phyloP scores from a whole-genome alignment of 2,797 vertebrate species.

The Xiphorhynchus erythropygius region DNA sequence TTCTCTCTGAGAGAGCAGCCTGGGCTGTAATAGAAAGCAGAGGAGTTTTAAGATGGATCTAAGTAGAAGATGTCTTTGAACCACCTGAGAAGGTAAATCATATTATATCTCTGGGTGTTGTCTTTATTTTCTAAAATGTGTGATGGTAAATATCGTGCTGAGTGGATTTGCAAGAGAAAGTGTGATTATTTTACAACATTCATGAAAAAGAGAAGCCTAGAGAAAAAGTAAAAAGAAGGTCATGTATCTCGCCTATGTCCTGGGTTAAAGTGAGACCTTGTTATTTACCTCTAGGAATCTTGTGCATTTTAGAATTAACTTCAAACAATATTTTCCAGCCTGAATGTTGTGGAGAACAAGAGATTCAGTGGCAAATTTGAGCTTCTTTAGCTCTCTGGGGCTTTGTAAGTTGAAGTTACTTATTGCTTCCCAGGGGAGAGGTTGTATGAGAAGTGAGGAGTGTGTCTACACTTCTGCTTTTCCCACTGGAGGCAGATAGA shows the following conservation, averaged over 20 bases:
- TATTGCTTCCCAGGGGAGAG: neutral
- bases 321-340: neutral
- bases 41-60: neutral
- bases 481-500: neutral
- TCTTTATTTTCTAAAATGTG: neutral
- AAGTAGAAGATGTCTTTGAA: neutral
- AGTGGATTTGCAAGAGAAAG: neutral
- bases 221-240: neutral
- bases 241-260: neutral
- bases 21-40: neutral
- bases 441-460: neutral
- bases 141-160: neutral
- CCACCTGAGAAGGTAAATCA: constrained; percentile 38
- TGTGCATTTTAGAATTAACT: neutral
- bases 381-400: neutral
- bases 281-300: neutral
- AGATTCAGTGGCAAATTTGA: neutral
- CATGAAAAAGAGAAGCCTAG: neutral
- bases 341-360: neutral
- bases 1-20: neutral
- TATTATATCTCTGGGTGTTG: neutral
- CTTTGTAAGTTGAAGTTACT: neutral
- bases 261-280: neutral
- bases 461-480: neutral
- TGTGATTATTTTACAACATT: neutral